Conservation (phyloP, 2,888 invertebrate species). For the Biston stratarius region DNA sequence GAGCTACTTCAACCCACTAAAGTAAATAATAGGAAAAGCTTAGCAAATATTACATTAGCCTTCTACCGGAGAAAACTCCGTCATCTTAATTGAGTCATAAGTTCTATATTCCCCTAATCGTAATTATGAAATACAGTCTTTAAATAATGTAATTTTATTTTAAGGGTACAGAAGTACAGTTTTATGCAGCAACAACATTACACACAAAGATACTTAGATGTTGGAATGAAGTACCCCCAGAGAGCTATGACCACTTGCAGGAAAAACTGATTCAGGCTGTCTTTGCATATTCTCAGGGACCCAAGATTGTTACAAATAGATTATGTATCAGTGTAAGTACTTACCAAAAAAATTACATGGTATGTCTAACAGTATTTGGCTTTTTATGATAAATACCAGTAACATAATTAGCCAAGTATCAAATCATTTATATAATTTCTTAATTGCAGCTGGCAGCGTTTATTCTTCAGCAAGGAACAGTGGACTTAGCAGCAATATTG, state of each 20-base stretch:
- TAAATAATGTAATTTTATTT: conserved; percentile 42
- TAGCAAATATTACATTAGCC: not conserved
- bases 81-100: not conserved
- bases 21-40: conserved; percentile 78
- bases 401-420: too few species aligned
- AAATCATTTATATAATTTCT: not conserved
- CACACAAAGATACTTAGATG: conserved; percentile 95
- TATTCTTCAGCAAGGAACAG: conserved; percentile 89
- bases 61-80: not conserved
- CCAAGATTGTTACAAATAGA: conserved; percentile 94
- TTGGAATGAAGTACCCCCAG: conserved; percentile 94
- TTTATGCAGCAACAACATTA: conserved; percentile 96
- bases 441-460: conserved; percentile 91
- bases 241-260: conserved; percentile 91
- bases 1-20: conserved; percentile 93
- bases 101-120: not conserved
- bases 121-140: not conserved
- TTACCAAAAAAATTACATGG: not conserved
- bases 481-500: conserved; percentile 92
- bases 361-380: too few species aligned
- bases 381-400: too few species aligned
- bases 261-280: conserved; percentile 92
- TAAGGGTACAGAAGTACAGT: conserved; percentile 95
- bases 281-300: conserved; percentile 91
- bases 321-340: conserved; percentile 94